A percentile compares a stretch with the other conserved stretches of the same genome.
These are phyloP conservation scores for Linepithema humile DNA, from an alignment of 1,140 invertebrate species.

Conservation along the genomic window DNA sequence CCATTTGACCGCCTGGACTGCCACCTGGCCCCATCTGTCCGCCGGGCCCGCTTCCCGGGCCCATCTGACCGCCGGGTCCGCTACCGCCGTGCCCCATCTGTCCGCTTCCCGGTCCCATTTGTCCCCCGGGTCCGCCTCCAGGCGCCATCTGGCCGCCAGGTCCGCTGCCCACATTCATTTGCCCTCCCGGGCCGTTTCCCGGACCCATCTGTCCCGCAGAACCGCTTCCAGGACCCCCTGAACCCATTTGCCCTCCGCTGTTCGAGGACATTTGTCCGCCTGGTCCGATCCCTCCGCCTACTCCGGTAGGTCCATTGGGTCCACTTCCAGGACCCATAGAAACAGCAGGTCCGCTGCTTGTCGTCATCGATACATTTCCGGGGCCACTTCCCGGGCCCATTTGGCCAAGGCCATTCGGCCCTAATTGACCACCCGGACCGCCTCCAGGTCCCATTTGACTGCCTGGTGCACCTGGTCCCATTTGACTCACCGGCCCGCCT, in stretches of 20 bases:
- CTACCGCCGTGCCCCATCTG: conserved; percentile 61
- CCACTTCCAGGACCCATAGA: conserved; percentile 57
- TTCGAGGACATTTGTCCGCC: conserved; percentile 60
- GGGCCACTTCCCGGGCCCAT: conserved; percentile 65
- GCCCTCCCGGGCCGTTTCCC: conserved; percentile 56
- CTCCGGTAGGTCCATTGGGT: conserved; percentile 56
- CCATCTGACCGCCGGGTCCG: conserved; percentile 68
- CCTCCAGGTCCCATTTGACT: conserved; percentile 56
- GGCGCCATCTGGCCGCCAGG: conserved; percentile 54
- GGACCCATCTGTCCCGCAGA: conserved; percentile 62
- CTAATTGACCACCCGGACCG: conserved; percentile 57
- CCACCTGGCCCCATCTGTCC: conserved; percentile 64
- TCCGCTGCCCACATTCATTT: conserved; percentile 64
- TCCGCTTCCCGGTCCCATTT: conserved; percentile 63
- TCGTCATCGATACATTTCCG: conserved; percentile 54
- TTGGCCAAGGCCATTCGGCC: conserved; percentile 59
- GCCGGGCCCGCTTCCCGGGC: conserved; percentile 62
- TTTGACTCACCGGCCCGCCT: conserved; percentile 56
- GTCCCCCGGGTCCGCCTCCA: conserved; percentile 40
- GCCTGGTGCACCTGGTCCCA: conserved; percentile 63
- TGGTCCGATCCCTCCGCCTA: conserved; percentile 54
- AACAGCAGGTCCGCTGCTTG: conserved; percentile 50
- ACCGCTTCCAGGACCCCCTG: conserved; percentile 48
- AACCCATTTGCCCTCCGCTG: conserved; percentile 56
- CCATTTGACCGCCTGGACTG: conserved; percentile 61